Percentiles rank a stretch among this genome's conserved stretches.
Conservation (phyloP, 2,113 vertebrate genomes). For the Tautogolabrus adspersus region DNA sequence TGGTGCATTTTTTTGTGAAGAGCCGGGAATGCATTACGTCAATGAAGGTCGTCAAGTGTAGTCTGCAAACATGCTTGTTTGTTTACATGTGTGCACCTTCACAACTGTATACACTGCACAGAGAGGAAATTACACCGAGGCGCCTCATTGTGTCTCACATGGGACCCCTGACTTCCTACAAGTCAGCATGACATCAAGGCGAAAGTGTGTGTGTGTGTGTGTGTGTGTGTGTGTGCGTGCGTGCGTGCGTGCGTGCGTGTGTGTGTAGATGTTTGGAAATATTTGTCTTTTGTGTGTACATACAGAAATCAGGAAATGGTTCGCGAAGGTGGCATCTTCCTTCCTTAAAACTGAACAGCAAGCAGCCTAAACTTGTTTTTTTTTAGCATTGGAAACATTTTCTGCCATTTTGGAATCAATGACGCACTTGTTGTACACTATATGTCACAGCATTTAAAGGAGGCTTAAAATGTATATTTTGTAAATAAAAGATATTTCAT, state of each 20-base stretch:
- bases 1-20: conserved; percentile 4
- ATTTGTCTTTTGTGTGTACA: background rate
- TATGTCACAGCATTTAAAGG: no score
- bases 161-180: conserved; percentile 24
- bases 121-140: conserved; percentile 47
- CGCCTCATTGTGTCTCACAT: conserved; percentile 35
- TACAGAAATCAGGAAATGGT: conserved; percentile 2
- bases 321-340: background rate
- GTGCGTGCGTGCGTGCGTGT: no score
- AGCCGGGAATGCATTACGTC: conserved; percentile 37
- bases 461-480: no score
- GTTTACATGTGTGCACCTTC: conserved; percentile 30
- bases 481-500: no score
- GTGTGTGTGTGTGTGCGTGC: no score
- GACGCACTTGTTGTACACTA: no score
- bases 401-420: no score
- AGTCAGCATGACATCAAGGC: conserved; percentile 13
- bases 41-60: conserved; percentile 13
- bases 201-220: background rate
- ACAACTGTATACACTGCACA: conserved; percentile 14
- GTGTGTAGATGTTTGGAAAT: background rate
- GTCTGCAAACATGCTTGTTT: conserved; percentile 25
- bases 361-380: no score
- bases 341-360: no score
- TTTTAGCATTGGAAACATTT: no score